phyloP scores from a whole-genome alignment of 2,888 invertebrate genomes.

The Meteorus colon region DNA sequence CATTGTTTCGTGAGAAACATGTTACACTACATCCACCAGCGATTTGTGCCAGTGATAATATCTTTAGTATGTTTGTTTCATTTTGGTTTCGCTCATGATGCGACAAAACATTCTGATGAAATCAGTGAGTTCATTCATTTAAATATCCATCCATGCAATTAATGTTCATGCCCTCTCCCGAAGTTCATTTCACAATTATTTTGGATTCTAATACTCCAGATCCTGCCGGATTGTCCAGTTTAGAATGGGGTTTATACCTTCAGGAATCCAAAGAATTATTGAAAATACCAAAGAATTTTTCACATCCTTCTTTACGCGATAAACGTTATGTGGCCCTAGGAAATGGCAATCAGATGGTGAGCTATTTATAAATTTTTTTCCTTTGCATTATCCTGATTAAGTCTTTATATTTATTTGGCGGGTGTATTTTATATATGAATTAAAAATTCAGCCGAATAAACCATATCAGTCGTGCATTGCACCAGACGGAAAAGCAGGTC shows the following conservation, averaged over 20 bases:
- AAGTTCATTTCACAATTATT: neutral
- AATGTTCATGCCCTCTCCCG: no score
- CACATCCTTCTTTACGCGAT: slow-evolving; percentile 35
- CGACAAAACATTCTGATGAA: neutral
- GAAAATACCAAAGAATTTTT: slow-evolving; percentile 23
- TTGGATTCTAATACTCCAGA: neutral
- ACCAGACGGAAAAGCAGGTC: slow-evolving; percentile 78
- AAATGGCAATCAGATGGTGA: slow-evolving; percentile 40
- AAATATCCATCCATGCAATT: neutral
- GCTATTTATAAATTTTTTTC: slow-evolving; percentile 15
- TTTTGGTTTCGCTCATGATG: neutral
- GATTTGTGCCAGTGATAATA: slow-evolving; percentile 15
- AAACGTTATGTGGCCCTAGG: slow-evolving; percentile 40
- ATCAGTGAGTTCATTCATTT: neutral
- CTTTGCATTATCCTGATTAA: slow-evolving; percentile 25
- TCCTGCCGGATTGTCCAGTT: slow-evolving; percentile 30
- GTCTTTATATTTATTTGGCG: neutral
- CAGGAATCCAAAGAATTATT: slow-evolving; percentile 19
- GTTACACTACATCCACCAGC: neutral
- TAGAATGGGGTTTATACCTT: slow-evolving; percentile 46
- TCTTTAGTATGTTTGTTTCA: neutral
- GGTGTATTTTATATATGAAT: neutral
- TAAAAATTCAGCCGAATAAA: slow-evolving; percentile 76
- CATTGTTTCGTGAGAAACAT: neutral
- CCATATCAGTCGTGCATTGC: slow-evolving; percentile 78